Conservation (phyloP, 2,113 vertebrate species). For the Crotalus viridis region DNA sequence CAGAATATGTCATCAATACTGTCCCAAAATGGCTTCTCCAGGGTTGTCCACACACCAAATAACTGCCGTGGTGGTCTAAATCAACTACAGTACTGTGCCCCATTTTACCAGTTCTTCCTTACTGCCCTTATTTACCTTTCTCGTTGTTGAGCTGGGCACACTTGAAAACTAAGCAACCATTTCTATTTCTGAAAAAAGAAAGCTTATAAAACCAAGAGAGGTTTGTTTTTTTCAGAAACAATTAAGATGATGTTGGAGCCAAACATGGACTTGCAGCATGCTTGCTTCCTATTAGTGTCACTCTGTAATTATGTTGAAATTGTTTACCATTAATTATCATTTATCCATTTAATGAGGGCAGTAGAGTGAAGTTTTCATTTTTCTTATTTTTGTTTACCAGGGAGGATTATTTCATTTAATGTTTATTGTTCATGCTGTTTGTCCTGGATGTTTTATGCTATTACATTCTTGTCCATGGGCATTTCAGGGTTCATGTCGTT, state of each 20-base stretch:
- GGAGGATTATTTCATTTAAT: not conserved
- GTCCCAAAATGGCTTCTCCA: not conserved
- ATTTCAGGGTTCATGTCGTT: not conserved
- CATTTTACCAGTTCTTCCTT: not conserved
- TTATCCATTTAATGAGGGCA: not conserved
- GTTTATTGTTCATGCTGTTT: not conserved
- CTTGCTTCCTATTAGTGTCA: not conserved
- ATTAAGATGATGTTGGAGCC: not conserved
- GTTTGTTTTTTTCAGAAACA: not conserved
- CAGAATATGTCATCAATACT: not conserved
- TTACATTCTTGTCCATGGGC: not conserved
- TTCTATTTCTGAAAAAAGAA: not conserved
- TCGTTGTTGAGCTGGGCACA: not conserved
- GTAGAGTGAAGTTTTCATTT: not conserved
- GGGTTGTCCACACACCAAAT: not conserved
- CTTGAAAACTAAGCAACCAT: not conserved
- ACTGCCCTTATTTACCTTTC: not conserved
- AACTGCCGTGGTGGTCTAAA: not conserved
- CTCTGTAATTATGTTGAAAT: not conserved
- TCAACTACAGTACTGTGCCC: not conserved
- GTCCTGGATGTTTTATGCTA: not conserved
- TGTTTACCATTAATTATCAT: not conserved
- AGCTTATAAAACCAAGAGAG: not conserved
- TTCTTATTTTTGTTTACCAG: not conserved
- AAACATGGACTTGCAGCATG: not conserved